Percentiles rank a stretch among this genome's conserved stretches.
Conservation (phyloP, 2,113 vertebrate species). For the Mesocricetus auratus region DNA sequence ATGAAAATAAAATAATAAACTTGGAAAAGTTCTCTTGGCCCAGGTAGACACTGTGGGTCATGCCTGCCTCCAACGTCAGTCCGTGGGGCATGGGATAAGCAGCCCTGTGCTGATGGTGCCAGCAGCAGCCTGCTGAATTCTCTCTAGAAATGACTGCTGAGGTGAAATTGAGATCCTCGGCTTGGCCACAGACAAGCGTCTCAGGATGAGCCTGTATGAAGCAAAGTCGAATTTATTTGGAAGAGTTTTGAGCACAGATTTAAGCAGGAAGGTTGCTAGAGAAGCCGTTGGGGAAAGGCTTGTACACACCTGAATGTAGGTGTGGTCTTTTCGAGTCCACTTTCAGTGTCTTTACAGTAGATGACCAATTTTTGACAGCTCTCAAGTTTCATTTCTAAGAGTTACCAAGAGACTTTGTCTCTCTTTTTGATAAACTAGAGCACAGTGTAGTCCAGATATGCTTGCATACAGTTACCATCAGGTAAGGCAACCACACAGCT, state of each 20-base stretch:
- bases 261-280: background rate
- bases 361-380: background rate
- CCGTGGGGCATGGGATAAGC: too few relatives aligned
- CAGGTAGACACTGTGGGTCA: background rate
- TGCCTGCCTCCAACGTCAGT: background rate
- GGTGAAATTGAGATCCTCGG: background rate
- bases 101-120: background rate
- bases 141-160: background rate
- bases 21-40: background rate
- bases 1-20: background rate
- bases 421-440: background rate
- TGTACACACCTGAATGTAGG: accelerated
- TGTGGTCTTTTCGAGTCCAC: background rate
- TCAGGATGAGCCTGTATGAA: background rate
- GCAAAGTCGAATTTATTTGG: too few relatives aligned
- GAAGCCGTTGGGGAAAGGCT: background rate
- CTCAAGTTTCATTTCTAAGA: background rate
- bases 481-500: background rate
- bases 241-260: background rate
- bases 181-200: background rate
- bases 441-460: background rate
- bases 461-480: background rate
- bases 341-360: background rate
- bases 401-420: background rate
- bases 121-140: background rate